Evolutionary conservation across 2,888 invertebrate genomes (phyloP).

Genomic region (Noctua janthe): DNA sequence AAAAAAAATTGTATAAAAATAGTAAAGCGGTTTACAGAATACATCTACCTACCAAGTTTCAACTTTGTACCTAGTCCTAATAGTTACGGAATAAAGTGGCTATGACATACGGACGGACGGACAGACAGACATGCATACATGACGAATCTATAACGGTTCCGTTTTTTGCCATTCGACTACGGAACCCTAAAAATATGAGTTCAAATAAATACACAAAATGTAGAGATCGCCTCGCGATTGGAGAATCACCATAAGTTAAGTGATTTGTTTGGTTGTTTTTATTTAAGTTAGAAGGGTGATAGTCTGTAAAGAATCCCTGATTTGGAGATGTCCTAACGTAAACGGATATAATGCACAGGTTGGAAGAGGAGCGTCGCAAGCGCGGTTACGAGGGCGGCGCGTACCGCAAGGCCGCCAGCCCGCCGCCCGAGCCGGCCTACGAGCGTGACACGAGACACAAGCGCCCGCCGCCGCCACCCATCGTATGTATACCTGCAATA

Average conservation of each 20-base stretch:
- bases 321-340: background rate
- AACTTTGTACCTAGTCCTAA: too few species aligned
- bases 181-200: too few species aligned
- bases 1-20: background rate
- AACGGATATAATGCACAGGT: slow-evolving; percentile 68
- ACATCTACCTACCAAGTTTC: too few species aligned
- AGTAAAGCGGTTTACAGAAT: too few species aligned
- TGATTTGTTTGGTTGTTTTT: background rate
- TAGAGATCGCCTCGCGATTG: too few species aligned
- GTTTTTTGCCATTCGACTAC: too few species aligned
- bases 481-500: slow-evolving; percentile 65
- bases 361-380: slow-evolving; percentile 91
- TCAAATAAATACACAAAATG: too few species aligned
- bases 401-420: slow-evolving; percentile 85
- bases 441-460: slow-evolving; percentile 85
- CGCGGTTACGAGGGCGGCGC: slow-evolving; percentile 87
- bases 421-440: slow-evolving; percentile 84
- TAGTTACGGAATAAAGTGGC: too few species aligned
- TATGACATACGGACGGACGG: too few species aligned
- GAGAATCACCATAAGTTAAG: too few species aligned
- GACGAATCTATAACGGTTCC: too few species aligned
- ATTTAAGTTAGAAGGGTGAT: background rate
- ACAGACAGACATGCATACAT: too few species aligned
- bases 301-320: background rate
- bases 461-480: slow-evolving; percentile 81